These are phyloP conservation scores for Poecilia velifera DNA, from an alignment of 2,797 vertebrate genomes.

Conservation along the genomic window DNA sequence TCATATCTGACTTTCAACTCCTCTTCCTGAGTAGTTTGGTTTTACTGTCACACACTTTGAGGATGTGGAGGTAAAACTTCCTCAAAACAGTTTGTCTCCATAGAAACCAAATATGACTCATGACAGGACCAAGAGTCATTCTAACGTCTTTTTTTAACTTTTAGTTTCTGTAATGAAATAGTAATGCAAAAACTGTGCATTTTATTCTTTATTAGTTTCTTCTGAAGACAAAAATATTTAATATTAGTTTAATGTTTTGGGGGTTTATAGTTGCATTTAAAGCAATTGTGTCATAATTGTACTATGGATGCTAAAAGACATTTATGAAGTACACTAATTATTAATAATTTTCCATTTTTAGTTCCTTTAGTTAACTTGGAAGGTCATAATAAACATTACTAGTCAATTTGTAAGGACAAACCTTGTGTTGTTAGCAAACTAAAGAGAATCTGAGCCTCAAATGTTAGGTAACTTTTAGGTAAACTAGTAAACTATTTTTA, in stretches of 20 bases:
- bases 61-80: slow-evolving; percentile 49
- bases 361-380: background rate
- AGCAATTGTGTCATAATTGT: background rate
- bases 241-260: background rate
- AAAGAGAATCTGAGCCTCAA: background rate
- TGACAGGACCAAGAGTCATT: background rate
- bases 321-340: background rate
- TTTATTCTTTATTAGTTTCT: background rate
- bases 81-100: slow-evolving; percentile 46
- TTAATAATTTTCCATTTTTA: background rate
- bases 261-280: background rate
- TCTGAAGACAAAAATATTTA: background rate
- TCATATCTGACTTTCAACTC: slow-evolving; percentile 31
- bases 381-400: background rate
- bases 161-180: background rate
- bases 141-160: background rate
- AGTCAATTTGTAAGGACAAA: background rate
- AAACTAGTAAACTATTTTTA: background rate
- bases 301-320: background rate
- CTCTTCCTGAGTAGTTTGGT: background rate
- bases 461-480: background rate
- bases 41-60: background rate
- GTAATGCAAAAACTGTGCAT: background rate
- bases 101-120: slow-evolving; percentile 42
- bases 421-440: background rate